Conservation (phyloP, 2,797 vertebrate species). For the Heteromormyrus szaboi region DNA sequence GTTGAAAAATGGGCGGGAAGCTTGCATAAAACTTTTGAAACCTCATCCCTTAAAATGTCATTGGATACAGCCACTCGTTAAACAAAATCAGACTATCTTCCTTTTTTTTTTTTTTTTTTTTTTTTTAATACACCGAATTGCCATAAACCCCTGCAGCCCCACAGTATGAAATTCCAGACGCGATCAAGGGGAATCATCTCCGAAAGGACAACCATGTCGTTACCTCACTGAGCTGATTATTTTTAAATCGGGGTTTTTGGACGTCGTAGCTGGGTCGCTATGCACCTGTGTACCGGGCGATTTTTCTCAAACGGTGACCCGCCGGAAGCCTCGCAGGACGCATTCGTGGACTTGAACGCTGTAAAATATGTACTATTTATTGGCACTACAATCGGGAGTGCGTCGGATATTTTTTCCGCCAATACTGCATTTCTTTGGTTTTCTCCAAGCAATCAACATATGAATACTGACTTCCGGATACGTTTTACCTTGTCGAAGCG, state of each 20-base stretch:
- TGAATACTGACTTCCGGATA: conserved; percentile 10
- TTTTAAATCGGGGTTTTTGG: conserved; percentile 23
- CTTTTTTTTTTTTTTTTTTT: conserved; percentile 17
- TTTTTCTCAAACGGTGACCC: conserved; percentile 4
- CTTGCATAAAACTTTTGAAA: conserved; percentile 35
- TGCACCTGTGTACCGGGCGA: conserved; percentile 21
- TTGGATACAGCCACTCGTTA: conserved; percentile 24
- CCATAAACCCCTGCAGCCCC: conserved; percentile 12
- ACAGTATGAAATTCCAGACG: conserved; percentile 17
- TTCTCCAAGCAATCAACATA: background rate
- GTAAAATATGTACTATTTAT: background rate
- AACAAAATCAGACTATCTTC: conserved; percentile 26
- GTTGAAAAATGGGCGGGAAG: conserved; percentile 64
- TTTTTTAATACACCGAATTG: conserved; percentile 24
- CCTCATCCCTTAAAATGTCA: conserved; percentile 31
- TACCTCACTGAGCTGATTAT: background rate
- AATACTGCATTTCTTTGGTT: background rate
- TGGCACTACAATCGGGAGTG: background rate
- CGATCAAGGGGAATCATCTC: conserved; percentile 4
- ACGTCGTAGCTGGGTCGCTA: conserved; percentile 6
- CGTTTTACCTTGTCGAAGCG: background rate
- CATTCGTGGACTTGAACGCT: background rate
- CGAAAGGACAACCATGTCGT: conserved; percentile 10
- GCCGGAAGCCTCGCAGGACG: background rate
- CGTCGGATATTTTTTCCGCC: background rate